Evolutionary conservation across 2,113 vertebrate genomes (phyloP).

Genomic region (Callipepla californica): DNA sequence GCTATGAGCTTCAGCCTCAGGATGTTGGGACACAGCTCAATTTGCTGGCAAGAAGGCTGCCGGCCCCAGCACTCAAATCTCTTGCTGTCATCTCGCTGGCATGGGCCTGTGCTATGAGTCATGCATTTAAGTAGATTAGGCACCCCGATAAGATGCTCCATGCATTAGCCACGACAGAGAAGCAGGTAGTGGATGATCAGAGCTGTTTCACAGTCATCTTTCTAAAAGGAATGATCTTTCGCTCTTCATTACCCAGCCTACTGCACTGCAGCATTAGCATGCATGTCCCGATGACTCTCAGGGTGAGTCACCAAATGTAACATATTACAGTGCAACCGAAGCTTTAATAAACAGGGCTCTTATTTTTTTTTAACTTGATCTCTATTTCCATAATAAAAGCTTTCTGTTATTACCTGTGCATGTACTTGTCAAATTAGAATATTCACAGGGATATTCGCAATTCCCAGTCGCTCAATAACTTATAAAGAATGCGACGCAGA

Average conservation of each 20-base stretch:
- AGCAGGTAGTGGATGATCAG: slow-evolving; percentile 34
- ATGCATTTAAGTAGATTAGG: slow-evolving; percentile 52
- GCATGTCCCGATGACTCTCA: not conserved
- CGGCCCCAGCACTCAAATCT: not conserved
- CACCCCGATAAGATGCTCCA: slow-evolving; percentile 20
- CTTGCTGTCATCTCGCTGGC: not conserved
- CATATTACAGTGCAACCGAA: not conserved
- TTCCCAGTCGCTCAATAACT: slow-evolving; percentile 12
- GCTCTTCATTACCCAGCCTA: not conserved
- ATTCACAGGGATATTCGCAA: slow-evolving; percentile 39
- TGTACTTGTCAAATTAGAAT: slow-evolving; percentile 41
- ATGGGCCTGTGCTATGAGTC: slow-evolving; percentile 22
- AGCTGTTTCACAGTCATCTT: not conserved
- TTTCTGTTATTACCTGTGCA: slow-evolving; percentile 38
- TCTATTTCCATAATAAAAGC: slow-evolving; percentile 62
- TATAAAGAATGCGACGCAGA: slow-evolving; percentile 3
- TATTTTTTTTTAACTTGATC: slow-evolving; percentile 1
- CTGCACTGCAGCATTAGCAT: slow-evolving; percentile 2
- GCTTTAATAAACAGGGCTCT: slow-evolving; percentile 41
- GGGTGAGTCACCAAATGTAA: slow-evolving; percentile 37
- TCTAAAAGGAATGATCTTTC: slow-evolving; percentile 30
- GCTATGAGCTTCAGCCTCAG: not conserved
- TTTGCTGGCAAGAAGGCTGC: not conserved
- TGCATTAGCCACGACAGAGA: not conserved
- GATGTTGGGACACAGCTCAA: accelerated